Percentiles rank a stretch among this genome's conserved stretches.
phyloP scores from a whole-genome alignment of 2,888 invertebrate species.

The Halocaridina rubra region DNA sequence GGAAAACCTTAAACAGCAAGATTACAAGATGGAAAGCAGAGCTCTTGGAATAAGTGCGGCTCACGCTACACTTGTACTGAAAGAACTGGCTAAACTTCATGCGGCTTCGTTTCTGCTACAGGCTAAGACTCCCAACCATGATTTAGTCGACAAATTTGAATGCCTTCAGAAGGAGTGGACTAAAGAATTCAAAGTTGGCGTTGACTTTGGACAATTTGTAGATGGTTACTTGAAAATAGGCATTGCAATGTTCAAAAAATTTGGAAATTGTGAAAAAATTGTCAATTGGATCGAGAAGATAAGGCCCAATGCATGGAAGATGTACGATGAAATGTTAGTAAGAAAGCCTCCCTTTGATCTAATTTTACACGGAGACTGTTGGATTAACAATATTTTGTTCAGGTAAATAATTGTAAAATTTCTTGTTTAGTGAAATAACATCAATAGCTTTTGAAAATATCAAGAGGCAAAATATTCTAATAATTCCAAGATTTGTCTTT shows the following conservation, averaged over 20 bases:
- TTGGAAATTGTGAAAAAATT: slow-evolving; percentile 16
- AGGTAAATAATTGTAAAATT: too few species aligned
- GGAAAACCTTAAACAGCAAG: slow-evolving; percentile 23
- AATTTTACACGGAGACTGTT: slow-evolving; percentile 36
- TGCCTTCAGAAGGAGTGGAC: slow-evolving; percentile 43
- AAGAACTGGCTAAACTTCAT: slow-evolving; percentile 29
- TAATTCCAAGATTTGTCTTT: too few species aligned
- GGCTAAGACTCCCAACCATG: neutral
- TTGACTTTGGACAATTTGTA: slow-evolving; percentile 9
- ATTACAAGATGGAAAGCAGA: slow-evolving; percentile 3
- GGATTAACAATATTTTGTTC: slow-evolving; percentile 42
- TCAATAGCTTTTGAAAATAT: too few species aligned
- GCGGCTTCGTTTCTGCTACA: slow-evolving; percentile 20
- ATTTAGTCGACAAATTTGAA: slow-evolving; percentile 2
- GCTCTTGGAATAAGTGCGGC: neutral
- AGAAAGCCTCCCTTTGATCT: slow-evolving; percentile 12
- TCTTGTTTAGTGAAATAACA: too few species aligned
- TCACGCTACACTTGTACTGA: slow-evolving; percentile 14
- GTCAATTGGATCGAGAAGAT: slow-evolving; percentile 21
- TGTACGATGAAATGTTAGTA: neutral
- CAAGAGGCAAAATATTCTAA: too few species aligned
- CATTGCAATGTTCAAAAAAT: slow-evolving; percentile 24
- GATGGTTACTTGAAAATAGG: neutral
- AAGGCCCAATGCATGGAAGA: neutral
- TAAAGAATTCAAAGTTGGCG: slow-evolving; percentile 15